Conservation (phyloP, 1,140 invertebrate species). For the Acyrthosiphon pisum region DNA sequence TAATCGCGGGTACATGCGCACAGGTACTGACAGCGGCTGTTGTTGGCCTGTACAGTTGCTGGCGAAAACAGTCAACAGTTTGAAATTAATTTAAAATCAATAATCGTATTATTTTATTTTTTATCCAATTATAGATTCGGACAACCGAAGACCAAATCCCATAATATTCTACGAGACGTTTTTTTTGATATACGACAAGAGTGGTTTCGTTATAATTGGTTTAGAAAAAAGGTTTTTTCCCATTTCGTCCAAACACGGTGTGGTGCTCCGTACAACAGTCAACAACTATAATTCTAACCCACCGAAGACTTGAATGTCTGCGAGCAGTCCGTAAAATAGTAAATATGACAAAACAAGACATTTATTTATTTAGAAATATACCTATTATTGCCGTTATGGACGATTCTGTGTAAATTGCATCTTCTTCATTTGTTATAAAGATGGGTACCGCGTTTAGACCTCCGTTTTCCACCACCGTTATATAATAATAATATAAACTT, state of each 20-base stretch:
- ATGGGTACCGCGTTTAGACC: not conserved
- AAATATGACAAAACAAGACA: not conserved
- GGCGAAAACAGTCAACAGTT: not conserved
- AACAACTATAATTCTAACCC: not conserved
- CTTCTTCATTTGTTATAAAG: not conserved
- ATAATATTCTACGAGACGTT: not conserved
- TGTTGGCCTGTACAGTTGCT: not conserved
- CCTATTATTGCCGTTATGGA: not conserved
- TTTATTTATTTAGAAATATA: not conserved
- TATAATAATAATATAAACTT: not conserved
- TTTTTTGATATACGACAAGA: not conserved
- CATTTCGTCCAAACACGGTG: not conserved
- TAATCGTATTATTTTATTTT: not conserved
- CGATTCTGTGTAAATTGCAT: not conserved
- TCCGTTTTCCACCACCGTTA: not conserved
- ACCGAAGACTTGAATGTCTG: not conserved
- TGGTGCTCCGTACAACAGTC: not conserved
- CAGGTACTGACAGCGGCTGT: not conserved
- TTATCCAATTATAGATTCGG: not conserved
- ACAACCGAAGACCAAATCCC: not conserved
- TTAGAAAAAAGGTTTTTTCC: not conserved
- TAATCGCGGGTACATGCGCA: not conserved
- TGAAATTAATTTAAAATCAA: not conserved
- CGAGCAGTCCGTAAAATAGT: not conserved
- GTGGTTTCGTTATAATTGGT: not conserved